Percentiles rank a stretch among this genome's conserved stretches.
phyloP scores from a whole-genome alignment of 2,113 vertebrate species.

The Phocoena sinus region DNA sequence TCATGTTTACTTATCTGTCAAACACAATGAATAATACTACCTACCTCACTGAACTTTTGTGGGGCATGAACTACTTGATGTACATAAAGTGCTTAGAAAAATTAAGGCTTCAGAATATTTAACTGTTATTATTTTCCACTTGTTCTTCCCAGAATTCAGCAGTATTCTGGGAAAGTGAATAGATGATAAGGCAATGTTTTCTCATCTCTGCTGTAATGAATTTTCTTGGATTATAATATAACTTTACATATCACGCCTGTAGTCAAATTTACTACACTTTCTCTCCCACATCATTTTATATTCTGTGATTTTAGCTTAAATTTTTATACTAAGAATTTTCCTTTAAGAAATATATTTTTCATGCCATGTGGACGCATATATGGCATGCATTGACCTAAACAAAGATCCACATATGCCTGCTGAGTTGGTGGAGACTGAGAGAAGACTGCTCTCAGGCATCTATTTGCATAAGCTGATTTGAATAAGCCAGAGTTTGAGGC shows the following conservation, averaged over 20 bases:
- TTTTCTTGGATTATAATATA: background rate
- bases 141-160: background rate
- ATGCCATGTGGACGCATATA: background rate
- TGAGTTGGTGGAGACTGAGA: background rate
- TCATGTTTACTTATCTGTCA: background rate
- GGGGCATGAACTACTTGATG: background rate
- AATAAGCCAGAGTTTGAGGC: background rate
- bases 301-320: background rate
- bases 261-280: background rate
- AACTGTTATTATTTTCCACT: background rate
- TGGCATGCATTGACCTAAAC: background rate
- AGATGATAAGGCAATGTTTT: background rate
- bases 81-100: background rate
- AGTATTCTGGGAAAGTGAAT: background rate
- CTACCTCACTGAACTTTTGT: background rate
- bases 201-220: background rate
- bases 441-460: background rate
- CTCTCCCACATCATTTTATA: background rate
- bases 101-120: background rate
- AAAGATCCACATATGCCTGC: background rate
- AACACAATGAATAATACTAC: background rate
- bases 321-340: background rate
- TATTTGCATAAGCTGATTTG: background rate
- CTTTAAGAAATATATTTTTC: background rate
- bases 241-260: background rate